Evolutionary conservation across 2,888 invertebrate genomes (phyloP), one percentile per base, ranked within the genome.

Genomic region (Lysandra bellargus): DNA sequence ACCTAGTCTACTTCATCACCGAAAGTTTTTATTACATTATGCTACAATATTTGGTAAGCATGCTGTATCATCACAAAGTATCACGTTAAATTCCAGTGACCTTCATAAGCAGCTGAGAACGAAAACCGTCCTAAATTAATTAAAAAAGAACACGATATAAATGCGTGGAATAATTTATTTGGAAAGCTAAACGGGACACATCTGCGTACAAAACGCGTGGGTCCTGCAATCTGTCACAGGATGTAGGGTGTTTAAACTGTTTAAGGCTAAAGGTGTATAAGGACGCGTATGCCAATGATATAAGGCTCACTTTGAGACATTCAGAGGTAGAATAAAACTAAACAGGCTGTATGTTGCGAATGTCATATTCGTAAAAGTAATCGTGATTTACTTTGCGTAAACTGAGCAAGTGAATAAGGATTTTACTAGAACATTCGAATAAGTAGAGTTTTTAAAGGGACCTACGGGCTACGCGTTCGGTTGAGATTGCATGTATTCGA

Each of bases 211-310:
- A 83, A 80, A 81, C 80, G 82, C 83, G 82, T 76, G 83, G 83
- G 80, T 81, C 78, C 84, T 81, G 84, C 87, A 88, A 91, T 91
- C 90, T 90, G 89, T 88, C 86, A 86, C 87, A 87, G 90, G 90
- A 90, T 91, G 91, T 92, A 91, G 90, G 90, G 90, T 91, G 90
- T 91, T 91, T 91, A 87, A 23, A 23, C 23, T 23, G 23, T 23
- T 23, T 23, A 23, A 23, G 69, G 7, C 7, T 73, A 64, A 53
- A 76, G 33, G 57, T 17, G 4, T 57, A 9, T 12, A 12, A 17
- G 57, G 17, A 57, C 57, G 4, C 4, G 57, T 57, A 57, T 57
- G 57, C 57, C 17, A 57, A 57, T 17, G 12, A 57, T 3, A 17
- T 57, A 57, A 57, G 49, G 57, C 57, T 57, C 57, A 57, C 14